Evolutionary conservation across 2,113 vertebrate genomes (phyloP).

Genomic region (Seriola dumerili): DNA sequence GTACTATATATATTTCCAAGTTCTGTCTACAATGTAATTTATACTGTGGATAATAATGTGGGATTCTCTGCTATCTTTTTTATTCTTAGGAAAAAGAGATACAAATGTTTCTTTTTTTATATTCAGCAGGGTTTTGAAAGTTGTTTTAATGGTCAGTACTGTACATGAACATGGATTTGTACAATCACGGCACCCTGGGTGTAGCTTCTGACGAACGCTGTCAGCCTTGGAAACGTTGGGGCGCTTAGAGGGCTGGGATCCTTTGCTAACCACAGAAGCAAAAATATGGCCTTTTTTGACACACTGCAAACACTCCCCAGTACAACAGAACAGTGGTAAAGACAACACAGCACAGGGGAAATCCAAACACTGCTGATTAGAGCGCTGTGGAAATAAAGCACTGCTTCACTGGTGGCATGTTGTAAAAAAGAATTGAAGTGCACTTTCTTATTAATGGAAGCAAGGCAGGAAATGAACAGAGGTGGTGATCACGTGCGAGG

Average conservation of each 20-base stretch:
- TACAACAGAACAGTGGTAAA: slow-evolving; percentile 66
- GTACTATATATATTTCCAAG: slow-evolving; percentile 87
- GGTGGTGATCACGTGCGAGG: slow-evolving; percentile 61
- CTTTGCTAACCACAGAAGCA: slow-evolving; percentile 85
- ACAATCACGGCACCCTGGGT: slow-evolving; percentile 89
- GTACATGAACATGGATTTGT: slow-evolving; percentile 90
- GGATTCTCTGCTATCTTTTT: slow-evolving; percentile 98
- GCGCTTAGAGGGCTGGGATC: slow-evolving; percentile 74
- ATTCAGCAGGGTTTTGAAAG: slow-evolving; percentile 96
- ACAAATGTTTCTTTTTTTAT: slow-evolving; percentile 94
- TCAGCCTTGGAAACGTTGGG: slow-evolving; percentile 67
- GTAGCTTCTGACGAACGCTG: slow-evolving; percentile 75
- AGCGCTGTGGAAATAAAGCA: slow-evolving; percentile 65
- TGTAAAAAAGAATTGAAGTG: slow-evolving; percentile 72
- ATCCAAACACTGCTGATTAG: slow-evolving; percentile 82
- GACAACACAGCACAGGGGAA: slow-evolving; percentile 74
- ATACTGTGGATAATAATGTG: slow-evolving; percentile 99
- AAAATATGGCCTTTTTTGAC: slow-evolving; percentile 71
- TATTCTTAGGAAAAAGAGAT: slow-evolving; percentile 89
- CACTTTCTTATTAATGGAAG: slow-evolving; percentile 79
- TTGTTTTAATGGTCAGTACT: slow-evolving; percentile 91
- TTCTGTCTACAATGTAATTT: slow-evolving; percentile 91
- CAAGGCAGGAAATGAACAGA: slow-evolving; percentile 78
- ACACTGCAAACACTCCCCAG: slow-evolving; percentile 35
- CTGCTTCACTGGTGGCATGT: slow-evolving; percentile 59